Percentiles rank a stretch among this genome's conserved stretches.
Evolutionary conservation across 2,797 vertebrate species (phyloP).

Genomic region (Sebastes aleutianus): DNA sequence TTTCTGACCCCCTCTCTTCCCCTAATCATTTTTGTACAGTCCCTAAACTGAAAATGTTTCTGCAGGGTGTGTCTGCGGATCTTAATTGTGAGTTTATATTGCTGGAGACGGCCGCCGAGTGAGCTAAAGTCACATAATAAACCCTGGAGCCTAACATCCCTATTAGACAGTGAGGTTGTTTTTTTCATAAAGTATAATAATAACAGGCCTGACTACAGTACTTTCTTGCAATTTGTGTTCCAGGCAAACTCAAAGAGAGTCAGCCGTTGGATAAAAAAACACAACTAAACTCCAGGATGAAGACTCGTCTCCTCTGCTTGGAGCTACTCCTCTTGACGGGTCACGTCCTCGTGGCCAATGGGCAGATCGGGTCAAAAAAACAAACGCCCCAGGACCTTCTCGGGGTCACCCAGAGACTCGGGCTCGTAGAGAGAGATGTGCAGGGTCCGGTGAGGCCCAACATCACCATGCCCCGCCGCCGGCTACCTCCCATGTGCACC

Average conservation of each 20-base stretch:
- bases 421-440: conserved; percentile 58
- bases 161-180: background rate
- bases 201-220: background rate
- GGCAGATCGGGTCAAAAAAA: conserved; percentile 56
- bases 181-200: background rate
- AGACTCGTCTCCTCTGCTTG: conserved; percentile 49
- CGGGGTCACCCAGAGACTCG: conserved; percentile 54
- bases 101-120: background rate
- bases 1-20: background rate
- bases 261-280: conserved; percentile 27
- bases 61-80: background rate
- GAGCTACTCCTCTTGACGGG: conserved; percentile 52
- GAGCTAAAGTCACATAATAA: background rate
- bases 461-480: conserved; percentile 64
- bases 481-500: conserved; percentile 84
- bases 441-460: conserved; percentile 66
- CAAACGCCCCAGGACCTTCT: conserved; percentile 9
- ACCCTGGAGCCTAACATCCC: background rate
- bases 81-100: background rate
- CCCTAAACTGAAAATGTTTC: background rate
- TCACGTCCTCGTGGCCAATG: conserved; percentile 44
- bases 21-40: background rate
- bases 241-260: conserved; percentile 34
- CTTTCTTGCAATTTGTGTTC: conserved; percentile 25
- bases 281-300: conserved; percentile 54